A percentile compares a stretch with the other conserved stretches of the same genome.
Conservation (phyloP, 2,113 vertebrate species). For the Uria aalge region DNA sequence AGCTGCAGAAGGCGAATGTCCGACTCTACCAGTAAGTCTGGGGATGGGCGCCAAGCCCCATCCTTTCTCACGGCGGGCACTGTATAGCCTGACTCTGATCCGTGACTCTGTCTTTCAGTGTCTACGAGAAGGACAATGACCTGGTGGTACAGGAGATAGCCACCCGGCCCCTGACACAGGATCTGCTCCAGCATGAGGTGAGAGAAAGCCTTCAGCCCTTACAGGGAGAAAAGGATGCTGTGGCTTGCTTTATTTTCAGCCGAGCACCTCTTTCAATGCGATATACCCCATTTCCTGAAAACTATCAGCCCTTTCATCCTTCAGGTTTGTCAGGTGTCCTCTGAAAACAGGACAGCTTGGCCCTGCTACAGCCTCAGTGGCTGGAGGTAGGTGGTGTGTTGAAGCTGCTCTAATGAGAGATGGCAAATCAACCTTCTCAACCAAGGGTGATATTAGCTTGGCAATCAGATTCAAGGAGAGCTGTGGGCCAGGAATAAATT, state of each 20-base stretch:
- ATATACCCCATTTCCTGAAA: neutral
- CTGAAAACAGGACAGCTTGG: neutral
- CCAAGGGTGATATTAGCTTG: neutral
- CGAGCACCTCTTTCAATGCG: neutral
- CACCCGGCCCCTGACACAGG: conserved; percentile 84
- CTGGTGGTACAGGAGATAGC: conserved; percentile 88
- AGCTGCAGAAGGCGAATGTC: conserved; percentile 70
- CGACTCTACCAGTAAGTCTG: conserved; percentile 83
- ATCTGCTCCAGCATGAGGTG: conserved; percentile 85
- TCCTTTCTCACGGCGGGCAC: fast-evolving
- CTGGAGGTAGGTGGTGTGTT: neutral
- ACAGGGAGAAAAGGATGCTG: fast-evolving
- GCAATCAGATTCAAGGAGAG: neutral
- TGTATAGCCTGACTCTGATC: neutral
- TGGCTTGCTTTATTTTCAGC: neutral
- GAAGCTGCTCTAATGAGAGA: neutral
- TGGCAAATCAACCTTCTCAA: neutral
- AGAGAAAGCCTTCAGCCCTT: neutral
- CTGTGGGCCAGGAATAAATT: neutral
- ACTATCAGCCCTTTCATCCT: neutral
- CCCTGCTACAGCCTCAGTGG: neutral
- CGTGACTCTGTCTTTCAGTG: conserved; percentile 67
- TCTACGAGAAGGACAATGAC: conserved; percentile 80
- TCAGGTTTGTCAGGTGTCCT: neutral
- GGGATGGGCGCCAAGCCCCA: neutral